Conservation (phyloP, 2,888 invertebrate species). For the Drepanosiphum platanoidis region DNA sequence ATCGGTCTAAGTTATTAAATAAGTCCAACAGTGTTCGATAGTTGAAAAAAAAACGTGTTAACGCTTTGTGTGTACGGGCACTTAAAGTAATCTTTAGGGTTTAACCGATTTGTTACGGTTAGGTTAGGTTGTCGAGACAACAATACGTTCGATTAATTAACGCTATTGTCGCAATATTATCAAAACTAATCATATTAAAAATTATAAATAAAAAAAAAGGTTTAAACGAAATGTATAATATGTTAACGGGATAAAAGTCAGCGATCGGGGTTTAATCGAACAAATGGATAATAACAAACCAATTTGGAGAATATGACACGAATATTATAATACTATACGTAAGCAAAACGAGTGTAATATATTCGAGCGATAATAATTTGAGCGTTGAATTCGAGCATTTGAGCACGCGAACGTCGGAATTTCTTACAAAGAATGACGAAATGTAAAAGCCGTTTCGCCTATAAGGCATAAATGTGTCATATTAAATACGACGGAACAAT, state of each 20-base stretch:
- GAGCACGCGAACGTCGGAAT: too few species aligned
- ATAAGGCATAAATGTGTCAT: background rate
- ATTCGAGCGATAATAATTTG: too few species aligned
- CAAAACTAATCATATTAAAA: background rate
- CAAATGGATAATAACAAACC: too few species aligned
- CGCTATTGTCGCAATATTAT: slow-evolving; percentile 1
- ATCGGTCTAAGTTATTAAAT: background rate
- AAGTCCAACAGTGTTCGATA: background rate
- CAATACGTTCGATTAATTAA: slow-evolving; percentile 1
- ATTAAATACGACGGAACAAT: background rate
- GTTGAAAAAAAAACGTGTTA: background rate
- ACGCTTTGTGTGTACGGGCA: background rate
- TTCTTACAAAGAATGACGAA: background rate
- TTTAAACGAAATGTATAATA: background rate
- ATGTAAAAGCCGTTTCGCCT: background rate
- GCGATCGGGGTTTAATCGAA: background rate
- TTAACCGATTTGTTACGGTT: background rate
- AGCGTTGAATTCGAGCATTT: too few species aligned
- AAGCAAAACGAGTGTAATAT: too few species aligned
- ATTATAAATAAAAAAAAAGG: background rate
- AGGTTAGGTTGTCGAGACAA: too few species aligned
- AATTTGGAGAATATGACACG: too few species aligned
- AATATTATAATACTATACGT: too few species aligned
- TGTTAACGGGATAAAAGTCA: background rate
- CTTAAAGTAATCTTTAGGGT: background rate